Evolutionary conservation across 92 coral and sea anemone genomes (phyloP), one percentile per base, ranked within the genome.

Genomic region (Phenganax marumi): DNA sequence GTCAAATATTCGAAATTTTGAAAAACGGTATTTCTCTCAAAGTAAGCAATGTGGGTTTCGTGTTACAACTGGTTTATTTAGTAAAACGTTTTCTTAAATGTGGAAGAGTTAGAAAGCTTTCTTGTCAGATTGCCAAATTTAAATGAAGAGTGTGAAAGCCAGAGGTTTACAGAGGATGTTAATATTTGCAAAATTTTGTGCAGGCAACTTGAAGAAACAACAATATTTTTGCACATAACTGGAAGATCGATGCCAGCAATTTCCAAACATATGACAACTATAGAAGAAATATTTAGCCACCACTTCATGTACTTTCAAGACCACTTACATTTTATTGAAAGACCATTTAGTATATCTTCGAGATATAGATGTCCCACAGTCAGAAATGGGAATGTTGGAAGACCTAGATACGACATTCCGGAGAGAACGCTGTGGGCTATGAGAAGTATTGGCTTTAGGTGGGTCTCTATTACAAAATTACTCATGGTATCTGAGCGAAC

Each of bases 371-470:
- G 75, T 24, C 22, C 2, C 19, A 8, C 50, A 26, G 10, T 70
- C 10, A 43, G 51, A 70, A 26, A 70, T 33, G 75, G 74, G 13
- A 50, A 12, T 21, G 53, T 70, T 13, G 75, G 75, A 25, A 24
- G 75, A 70, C 75, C 75, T 10, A 70, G 52, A 9, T 33, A 33
- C 54, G 25, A 33, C 23, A 70, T 70, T 43, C 75, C 75, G 17
- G 75, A 33, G 53, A 17, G 75, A 70, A 70, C 26, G 75, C 75
- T 70, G 26, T 33, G 75, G 75, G 23, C 52, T 70, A 10, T 70
- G 33, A 12, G 75, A 43, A 70, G 75, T 50, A 43, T 70, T 12
- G 75, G 75, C 17, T 33, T 70, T 7, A 70, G 75, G 46, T 33
- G 75, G 75, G 75, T 70, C 39, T 70, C 75, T 2, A 26, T 70